Evolutionary conservation across 2,113 vertebrate species (phyloP).

Genomic region (Aptenodytes forsteri): DNA sequence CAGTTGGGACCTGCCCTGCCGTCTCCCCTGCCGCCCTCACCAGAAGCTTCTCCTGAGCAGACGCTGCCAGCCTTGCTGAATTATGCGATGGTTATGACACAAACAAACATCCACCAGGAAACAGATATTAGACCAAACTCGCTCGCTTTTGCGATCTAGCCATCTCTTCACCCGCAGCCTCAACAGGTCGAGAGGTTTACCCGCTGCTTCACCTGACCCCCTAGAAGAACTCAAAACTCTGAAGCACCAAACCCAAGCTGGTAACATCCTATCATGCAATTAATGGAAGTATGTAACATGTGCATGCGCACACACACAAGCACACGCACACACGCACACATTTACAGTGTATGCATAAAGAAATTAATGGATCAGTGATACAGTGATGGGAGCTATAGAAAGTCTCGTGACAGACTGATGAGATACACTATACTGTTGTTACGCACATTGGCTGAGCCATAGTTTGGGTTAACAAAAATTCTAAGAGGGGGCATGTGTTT

Average conservation of each 20-base stretch:
- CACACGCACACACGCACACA: conserved; percentile 11
- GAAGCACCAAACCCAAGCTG: conserved; percentile 54
- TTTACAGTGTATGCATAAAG: conserved; percentile 60
- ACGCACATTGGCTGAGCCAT: conserved; percentile 27
- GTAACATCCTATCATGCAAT: conserved; percentile 48
- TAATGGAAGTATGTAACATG: conserved; percentile 39
- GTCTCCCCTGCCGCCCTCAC: conserved; percentile 11
- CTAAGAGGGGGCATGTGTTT: neutral
- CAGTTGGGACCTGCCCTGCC: neutral
- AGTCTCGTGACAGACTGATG: conserved; percentile 43
- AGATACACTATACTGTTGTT: neutral
- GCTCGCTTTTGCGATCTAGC: neutral
- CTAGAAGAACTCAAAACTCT: neutral
- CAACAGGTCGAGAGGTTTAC: neutral
- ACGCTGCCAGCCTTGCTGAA: conserved; percentile 34
- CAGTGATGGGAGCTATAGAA: conserved; percentile 43
- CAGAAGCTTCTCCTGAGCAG: conserved; percentile 15
- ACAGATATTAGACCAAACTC: conserved; percentile 17
- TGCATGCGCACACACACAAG: conserved; percentile 59
- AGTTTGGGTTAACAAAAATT: conserved; percentile 16
- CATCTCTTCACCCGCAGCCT: conserved; percentile 2
- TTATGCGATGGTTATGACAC: conserved; percentile 45
- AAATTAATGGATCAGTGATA: conserved; percentile 65
- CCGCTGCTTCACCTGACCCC: neutral
- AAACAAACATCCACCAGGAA: conserved; percentile 28